Base-by-base conservation (phyloP, 2,888 invertebrate genomes). In the Lamproptera curius region DNA sequence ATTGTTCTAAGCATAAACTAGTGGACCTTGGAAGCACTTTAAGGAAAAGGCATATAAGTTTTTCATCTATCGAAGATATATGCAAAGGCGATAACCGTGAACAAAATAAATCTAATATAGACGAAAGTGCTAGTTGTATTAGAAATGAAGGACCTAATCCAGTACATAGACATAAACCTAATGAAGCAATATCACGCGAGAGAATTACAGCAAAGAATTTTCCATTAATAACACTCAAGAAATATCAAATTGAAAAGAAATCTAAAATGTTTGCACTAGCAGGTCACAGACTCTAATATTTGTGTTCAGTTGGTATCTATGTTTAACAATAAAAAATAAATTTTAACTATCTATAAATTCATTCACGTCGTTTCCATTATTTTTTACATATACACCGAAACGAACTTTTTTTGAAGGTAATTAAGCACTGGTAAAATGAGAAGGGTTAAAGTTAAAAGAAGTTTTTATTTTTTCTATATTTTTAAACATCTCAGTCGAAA, bases 261-360 rank as follows among this genome's bases (percentile, higher is more conserved):
- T 52, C 57, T 50, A 85, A 82, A 68, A 84, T 82, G 78, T 79
- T 78, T 47, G 81, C 78, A 70, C 63, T 84, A 17, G 79, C 83
- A 44, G 73, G 83, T 26, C 85, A 85, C 55, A 73, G 68, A 55
- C 55, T 81, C 10, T 62, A 28, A 28, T 10, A 10, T 28, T 28
- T 20, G 6, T 20, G 20, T 6, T 20, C 20, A 42, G 36, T 38
- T 5, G 49, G 2, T 31, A 36, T 8, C 11, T 9, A 16, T 16
- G 26, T 20, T n/a, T n/a, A n/a, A 20, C 20, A 20, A 20, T 20
- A 20, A 5, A 20, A 35, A 28, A 44, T 20, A 43, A 28, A 33
- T 15, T 37, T 33, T 28, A 33, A n/a, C n/a, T n/a, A n/a, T n/a
- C n/a, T n/a, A n/a, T n/a, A n/a, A n/a, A n/a, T n/a, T n/a, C n/a